phyloP scores from a whole-genome alignment of 2,797 vertebrate species.

The Sebastes nivosus region DNA sequence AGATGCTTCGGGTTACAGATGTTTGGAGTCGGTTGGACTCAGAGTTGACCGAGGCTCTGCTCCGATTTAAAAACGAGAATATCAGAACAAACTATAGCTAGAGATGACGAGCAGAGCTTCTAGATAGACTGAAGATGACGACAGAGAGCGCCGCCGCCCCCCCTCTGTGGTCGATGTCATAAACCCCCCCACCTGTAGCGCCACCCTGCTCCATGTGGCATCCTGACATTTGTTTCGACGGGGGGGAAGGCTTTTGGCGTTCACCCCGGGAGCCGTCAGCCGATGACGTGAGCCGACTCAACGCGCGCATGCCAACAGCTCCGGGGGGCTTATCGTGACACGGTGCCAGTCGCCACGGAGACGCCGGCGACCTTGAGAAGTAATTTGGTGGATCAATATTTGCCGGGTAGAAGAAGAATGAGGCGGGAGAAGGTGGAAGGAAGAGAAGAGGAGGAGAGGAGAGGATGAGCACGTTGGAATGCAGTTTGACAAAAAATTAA shows the following conservation, averaged over 20 bases:
- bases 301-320: neutral
- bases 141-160: neutral
- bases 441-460: neutral
- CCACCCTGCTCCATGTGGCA: neutral
- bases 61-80: no score
- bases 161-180: neutral
- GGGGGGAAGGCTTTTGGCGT: neutral
- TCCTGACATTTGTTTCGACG: constrained; percentile 23
- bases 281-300: neutral
- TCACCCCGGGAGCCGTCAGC: constrained; percentile 6
- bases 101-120: no score
- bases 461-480: neutral
- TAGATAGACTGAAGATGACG: neutral
- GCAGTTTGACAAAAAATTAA: constrained; percentile 7
- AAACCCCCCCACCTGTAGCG: neutral
- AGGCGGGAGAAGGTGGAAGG: neutral
- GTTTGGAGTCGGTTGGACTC: no score
- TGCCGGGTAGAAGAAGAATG: constrained; percentile 20
- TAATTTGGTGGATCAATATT: constrained; percentile 71
- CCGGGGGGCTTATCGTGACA: constrained; percentile 19
- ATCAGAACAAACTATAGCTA: no score
- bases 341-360: constrained; percentile 14
- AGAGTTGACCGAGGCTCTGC: no score
- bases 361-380: constrained; percentile 58
- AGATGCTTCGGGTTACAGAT: no score